These are phyloP conservation scores for Callipepla californica DNA, from an alignment of 2,113 vertebrate genomes.

Conservation along the genomic window DNA sequence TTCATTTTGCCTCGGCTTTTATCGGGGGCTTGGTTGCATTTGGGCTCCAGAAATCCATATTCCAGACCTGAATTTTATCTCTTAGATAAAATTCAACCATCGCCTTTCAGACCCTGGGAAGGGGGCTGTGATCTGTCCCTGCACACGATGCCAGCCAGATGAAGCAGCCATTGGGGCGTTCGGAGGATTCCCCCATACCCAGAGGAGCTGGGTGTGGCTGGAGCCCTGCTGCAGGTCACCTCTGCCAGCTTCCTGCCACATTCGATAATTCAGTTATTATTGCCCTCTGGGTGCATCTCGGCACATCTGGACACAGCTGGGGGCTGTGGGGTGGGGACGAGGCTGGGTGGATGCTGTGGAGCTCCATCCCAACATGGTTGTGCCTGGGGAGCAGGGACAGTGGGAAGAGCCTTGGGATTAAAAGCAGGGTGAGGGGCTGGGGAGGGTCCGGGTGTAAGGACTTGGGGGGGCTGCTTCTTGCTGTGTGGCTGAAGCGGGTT, in stretches of 20 bases:
- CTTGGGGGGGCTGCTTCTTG: background rate
- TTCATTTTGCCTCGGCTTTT: background rate
- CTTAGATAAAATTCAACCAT: background rate
- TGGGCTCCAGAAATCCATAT: background rate
- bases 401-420: background rate
- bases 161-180: background rate
- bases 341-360: background rate
- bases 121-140: background rate
- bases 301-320: background rate
- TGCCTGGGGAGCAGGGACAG: background rate
- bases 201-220: background rate
- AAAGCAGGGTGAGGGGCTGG: no score
- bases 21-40: fast-evolving
- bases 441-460: background rate
- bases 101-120: fast-evolving
- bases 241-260: background rate
- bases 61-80: background rate
- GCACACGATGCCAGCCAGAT: background rate
- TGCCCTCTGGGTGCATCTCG: background rate
- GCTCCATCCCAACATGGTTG: background rate
- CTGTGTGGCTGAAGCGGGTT: background rate
- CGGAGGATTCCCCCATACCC: background rate
- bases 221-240: background rate
- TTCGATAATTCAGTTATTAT: background rate
- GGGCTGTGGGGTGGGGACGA: background rate